Evolutionary conservation across 1,140 invertebrate species (phyloP).

Genomic region (Drosophila lacteicornis): DNA sequence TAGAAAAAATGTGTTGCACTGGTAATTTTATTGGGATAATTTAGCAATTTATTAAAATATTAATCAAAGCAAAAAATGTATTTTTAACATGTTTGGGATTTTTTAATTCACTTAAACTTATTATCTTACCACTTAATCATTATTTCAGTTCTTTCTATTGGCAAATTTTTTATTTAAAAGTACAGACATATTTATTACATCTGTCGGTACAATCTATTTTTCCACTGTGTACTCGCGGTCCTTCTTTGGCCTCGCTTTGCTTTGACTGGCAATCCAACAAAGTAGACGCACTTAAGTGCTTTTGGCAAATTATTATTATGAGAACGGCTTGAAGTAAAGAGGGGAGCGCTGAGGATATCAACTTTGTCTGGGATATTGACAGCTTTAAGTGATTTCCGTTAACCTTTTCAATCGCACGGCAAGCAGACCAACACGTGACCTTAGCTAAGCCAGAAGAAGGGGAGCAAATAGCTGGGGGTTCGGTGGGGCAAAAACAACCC

Average conservation of each 20-base stretch:
- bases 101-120: too few species aligned
- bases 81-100: too few species aligned
- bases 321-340: slow-evolving; percentile 35
- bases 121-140: too few species aligned
- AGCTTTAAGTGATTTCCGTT: slow-evolving; percentile 78
- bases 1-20: too few species aligned
- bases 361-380: slow-evolving; percentile 57
- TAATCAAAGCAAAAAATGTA: too few species aligned
- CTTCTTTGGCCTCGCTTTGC: slow-evolving; percentile 17
- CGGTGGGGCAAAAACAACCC: slow-evolving; percentile 6
- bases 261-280: slow-evolving; percentile 44
- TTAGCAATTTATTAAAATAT: too few species aligned
- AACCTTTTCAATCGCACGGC: slow-evolving; percentile 70
- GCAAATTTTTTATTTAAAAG: neutral
- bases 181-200: neutral
- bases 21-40: too few species aligned
- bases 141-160: neutral
- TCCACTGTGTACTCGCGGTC: neutral
- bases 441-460: slow-evolving; percentile 28
- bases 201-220: neutral
- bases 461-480: neutral
- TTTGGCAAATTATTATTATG: slow-evolving; percentile 82
- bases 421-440: slow-evolving; percentile 72
- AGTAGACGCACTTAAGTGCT: slow-evolving; percentile 81
- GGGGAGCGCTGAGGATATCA: slow-evolving; percentile 14